phyloP scores from a whole-genome alignment of 2,888 invertebrate genomes.

The Rhingia rostrata region DNA sequence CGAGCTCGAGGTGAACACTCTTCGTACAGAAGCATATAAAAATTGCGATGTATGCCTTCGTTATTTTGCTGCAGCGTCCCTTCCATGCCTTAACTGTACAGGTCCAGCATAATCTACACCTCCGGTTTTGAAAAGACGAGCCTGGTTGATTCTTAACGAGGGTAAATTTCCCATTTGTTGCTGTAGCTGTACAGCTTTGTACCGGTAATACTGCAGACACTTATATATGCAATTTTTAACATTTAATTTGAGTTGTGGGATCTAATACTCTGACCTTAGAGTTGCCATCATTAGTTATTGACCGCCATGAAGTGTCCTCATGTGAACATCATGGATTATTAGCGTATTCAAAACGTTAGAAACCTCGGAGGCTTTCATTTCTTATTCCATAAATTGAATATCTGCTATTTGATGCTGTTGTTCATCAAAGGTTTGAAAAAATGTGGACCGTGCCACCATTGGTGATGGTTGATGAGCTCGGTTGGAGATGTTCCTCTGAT shows the following conservation, averaged over 20 bases:
- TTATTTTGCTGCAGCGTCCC: background rate
- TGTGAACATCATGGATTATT: constrained; percentile 1
- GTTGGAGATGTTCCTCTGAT: background rate
- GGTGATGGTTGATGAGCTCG: no score
- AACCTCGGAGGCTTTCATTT: constrained; percentile 5
- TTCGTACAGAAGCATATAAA: constrained; percentile 39
- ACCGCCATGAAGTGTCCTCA: constrained; percentile 19
- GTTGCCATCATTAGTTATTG: constrained; percentile 15
- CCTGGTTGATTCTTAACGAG: constrained; percentile 2
- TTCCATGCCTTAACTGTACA: background rate
- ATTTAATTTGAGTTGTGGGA: background rate
- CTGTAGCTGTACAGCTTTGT: background rate
- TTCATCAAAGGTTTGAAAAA: no score
- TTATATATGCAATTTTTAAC: constrained; percentile 16
- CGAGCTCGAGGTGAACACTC: background rate
- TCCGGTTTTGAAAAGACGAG: background rate
- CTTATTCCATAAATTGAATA: constrained; percentile 8
- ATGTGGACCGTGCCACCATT: no score
- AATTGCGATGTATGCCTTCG: constrained; percentile 35
- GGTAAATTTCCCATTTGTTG: constrained; percentile 9
- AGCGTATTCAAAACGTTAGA: background rate
- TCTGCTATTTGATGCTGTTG: background rate
- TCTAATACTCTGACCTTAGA: background rate
- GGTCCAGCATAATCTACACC: constrained; percentile 14
- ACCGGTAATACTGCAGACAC: background rate